A percentile compares a stretch with the other conserved stretches of the same genome.
Evolutionary conservation across 2,888 invertebrate genomes (phyloP).

Genomic region (Ochlodes sylvanus): DNA sequence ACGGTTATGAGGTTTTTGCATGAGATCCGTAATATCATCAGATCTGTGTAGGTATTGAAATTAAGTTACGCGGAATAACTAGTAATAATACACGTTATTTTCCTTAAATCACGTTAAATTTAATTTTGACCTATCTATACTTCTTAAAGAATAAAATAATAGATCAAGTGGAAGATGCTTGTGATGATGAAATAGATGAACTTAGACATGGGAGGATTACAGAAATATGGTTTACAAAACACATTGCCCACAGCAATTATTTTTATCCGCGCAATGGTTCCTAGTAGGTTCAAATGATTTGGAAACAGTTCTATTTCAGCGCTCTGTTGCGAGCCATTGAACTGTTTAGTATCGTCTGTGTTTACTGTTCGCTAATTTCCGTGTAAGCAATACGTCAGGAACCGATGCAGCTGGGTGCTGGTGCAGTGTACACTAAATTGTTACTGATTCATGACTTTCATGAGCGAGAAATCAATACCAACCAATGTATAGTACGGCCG

Average conservation of each 20-base stretch:
- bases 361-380: slow-evolving; percentile 28
- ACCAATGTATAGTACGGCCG: no score
- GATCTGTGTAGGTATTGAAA: no score
- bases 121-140: no score
- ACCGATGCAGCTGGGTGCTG: background rate
- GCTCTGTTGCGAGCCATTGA: slow-evolving; percentile 15
- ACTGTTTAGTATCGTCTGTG: slow-evolving; percentile 4
- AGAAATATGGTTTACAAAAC: background rate
- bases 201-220: background rate
- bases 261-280: background rate
- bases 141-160: no score
- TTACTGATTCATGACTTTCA: background rate
- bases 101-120: no score
- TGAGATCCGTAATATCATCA: no score
- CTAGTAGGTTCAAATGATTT: background rate
- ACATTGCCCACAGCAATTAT: slow-evolving; percentile 2
- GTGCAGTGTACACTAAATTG: background rate
- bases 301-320: slow-evolving; percentile 16
- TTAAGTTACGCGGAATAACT: no score
- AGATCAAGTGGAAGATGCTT: no score
- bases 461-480: background rate
- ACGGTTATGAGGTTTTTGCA: no score
- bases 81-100: no score
- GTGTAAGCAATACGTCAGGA: slow-evolving; percentile 11
- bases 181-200: background rate